Conservation (phyloP, 2,113 vertebrate species). For the Pteruthius melanotis region DNA sequence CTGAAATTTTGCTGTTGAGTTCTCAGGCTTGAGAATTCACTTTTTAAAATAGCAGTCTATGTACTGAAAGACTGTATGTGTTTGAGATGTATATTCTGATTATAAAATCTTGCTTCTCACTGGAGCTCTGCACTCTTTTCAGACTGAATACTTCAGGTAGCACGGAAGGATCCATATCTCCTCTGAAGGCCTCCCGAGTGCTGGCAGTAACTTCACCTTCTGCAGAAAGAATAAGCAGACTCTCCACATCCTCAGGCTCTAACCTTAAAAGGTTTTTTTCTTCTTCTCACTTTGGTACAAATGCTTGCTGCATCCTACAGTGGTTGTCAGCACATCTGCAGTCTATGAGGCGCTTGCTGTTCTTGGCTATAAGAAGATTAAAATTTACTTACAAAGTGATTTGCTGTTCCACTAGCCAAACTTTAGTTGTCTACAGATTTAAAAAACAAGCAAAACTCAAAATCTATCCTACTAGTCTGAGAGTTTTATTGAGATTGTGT, state of each 20-base stretch:
- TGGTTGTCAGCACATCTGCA: not conserved
- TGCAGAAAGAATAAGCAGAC: conserved; percentile 81
- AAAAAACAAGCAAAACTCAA: not conserved
- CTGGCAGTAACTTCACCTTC: conserved; percentile 74
- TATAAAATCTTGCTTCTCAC: not conserved
- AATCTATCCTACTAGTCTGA: not conserved
- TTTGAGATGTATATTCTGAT: not conserved
- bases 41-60: not conserved
- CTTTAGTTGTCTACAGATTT: not conserved
- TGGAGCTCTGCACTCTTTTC: not conserved
- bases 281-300: not conserved
- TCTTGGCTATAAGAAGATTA: not conserved
- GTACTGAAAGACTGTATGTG: not conserved
- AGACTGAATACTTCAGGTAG: conserved; percentile 74
- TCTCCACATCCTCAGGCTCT: conserved; percentile 66
- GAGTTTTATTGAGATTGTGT: not conserved
- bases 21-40: not conserved
- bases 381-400: not conserved
- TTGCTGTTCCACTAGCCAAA: not conserved
- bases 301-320: not conserved
- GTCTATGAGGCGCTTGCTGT: not conserved
- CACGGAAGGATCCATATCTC: conserved; percentile 71
- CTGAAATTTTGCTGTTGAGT: not conserved
- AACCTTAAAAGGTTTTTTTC: conserved; percentile 78
- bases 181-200: conserved; percentile 83